A percentile compares a stretch with the other conserved stretches of the same genome.
Conservation (phyloP, 2,797 vertebrate species). For the Synaphobranchus kaupii region DNA sequence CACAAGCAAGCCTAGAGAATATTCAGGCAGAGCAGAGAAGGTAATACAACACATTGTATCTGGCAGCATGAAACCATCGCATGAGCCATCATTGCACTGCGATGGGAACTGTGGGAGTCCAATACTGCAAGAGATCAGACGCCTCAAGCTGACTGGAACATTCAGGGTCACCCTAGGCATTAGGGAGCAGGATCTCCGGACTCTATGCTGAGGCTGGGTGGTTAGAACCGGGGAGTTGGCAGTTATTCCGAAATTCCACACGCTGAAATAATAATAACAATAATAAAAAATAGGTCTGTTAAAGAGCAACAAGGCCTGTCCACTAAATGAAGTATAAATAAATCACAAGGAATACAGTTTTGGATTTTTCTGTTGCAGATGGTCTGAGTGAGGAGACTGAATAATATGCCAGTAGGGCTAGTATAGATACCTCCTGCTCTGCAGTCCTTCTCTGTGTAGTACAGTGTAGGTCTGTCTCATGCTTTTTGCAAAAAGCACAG, state of each 20-base stretch:
- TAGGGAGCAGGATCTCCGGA: neutral
- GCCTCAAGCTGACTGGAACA: neutral
- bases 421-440: neutral
- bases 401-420: neutral
- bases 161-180: constrained; percentile 5
- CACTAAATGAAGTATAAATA: neutral
- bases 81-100: neutral
- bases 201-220: too few relatives aligned
- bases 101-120: neutral
- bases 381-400: neutral
- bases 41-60: neutral
- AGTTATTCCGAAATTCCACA: neutral
- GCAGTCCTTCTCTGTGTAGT: neutral
- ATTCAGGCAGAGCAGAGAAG: neutral
- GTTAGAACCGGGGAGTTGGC: neutral
- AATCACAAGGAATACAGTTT: neutral
- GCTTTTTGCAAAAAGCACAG: constrained; percentile 17
- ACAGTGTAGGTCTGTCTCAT: neutral
- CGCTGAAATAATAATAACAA: constrained; percentile 19
- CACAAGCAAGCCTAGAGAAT: neutral
- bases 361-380: neutral
- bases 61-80: neutral
- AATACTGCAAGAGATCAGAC: neutral
- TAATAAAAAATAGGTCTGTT: neutral
- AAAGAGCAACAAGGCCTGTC: neutral